Conservation (phyloP, 1,140 invertebrate species). For the Araneus ventricosus region DNA sequence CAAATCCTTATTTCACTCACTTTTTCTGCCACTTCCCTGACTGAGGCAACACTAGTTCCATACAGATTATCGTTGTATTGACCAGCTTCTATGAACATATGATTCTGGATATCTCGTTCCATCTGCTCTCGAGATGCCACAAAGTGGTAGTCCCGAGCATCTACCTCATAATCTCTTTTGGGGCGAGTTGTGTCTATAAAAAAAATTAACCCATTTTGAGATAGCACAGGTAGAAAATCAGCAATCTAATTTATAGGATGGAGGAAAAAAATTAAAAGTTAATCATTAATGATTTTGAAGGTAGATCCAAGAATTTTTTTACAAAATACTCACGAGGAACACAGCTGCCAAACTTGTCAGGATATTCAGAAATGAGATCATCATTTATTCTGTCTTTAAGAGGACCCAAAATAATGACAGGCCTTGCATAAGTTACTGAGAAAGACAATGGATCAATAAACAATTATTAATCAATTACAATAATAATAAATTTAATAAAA, state of each 20-base stretch:
- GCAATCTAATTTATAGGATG: too few species aligned
- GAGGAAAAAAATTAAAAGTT: not conserved
- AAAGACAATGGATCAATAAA: not conserved
- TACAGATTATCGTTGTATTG: slow-evolving; percentile 99
- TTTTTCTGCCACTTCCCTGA: slow-evolving; percentile 97
- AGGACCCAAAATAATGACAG: slow-evolving; percentile 98
- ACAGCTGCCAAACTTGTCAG: slow-evolving; percentile 99
- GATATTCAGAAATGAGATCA: slow-evolving; percentile 98
- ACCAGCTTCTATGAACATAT: slow-evolving; percentile 99
- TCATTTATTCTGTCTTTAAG: slow-evolving; percentile 99
- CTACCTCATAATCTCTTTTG: slow-evolving; percentile 96
- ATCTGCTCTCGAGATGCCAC: slow-evolving; percentile 98
- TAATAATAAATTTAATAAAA: not conserved
- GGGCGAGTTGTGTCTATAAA: slow-evolving; percentile 91
- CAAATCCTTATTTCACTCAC: not conserved
- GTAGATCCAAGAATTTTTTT: not conserved
- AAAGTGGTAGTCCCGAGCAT: slow-evolving; percentile 99
- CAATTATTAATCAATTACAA: not conserved
- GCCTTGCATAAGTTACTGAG: slow-evolving; percentile 85
- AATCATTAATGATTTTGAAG: not conserved
- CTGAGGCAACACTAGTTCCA: slow-evolving; percentile 98
- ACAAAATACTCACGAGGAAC: slow-evolving; percentile 87
- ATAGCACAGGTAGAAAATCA: too few species aligned
- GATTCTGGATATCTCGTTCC: slow-evolving; percentile 99
- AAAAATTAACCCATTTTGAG: not conserved